These are phyloP conservation scores for Elgonia sp. DNA, from an alignment of 2,888 invertebrate species.

Conservation along the genomic window DNA sequence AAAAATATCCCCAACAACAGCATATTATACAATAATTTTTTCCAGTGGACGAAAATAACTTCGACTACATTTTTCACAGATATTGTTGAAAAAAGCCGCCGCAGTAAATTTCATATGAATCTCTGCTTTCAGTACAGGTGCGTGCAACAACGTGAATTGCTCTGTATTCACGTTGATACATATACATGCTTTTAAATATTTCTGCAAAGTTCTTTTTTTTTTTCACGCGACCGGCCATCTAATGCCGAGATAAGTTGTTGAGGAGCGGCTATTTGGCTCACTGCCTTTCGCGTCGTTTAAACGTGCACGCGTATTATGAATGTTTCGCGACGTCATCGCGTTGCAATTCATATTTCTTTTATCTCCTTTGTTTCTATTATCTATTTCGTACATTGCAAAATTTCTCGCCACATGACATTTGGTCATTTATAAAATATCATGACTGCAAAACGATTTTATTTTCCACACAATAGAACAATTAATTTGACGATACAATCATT, in stretches of 20 bases:
- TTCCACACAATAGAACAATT: constrained; percentile 9
- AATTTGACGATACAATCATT: not conserved
- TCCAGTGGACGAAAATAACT: constrained; percentile 24
- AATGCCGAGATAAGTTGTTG: constrained; percentile 58
- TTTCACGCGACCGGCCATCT: constrained; percentile 55
- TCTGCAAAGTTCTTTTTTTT: constrained; percentile 30
- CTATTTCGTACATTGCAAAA: constrained; percentile 45
- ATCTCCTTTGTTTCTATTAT: constrained; percentile 20
- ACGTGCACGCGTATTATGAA: constrained; percentile 64
- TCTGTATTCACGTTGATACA: constrained; percentile 44
- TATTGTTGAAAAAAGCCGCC: constrained; percentile 45
- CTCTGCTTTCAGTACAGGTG: constrained; percentile 55
- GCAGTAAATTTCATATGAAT: constrained; percentile 57
- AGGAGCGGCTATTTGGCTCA: constrained; percentile 66
- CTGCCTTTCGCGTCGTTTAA: constrained; percentile 68
- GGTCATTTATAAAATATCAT: not conserved
- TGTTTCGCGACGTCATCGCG: constrained; percentile 63
- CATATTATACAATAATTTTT: constrained; percentile 49
- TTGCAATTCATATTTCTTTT: constrained; percentile 45
- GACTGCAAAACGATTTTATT: constrained; percentile 7
- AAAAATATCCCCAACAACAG: not conserved
- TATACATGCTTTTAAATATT: constrained; percentile 63
- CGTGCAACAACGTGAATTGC: constrained; percentile 68
- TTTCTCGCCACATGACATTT: constrained; percentile 28
- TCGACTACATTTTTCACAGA: constrained; percentile 62